Percentiles rank a stretch among this genome's conserved stretches.
These are phyloP conservation scores for Galleria mellonella DNA, from an alignment of 1,140 invertebrate species.

Conservation along the genomic window DNA sequence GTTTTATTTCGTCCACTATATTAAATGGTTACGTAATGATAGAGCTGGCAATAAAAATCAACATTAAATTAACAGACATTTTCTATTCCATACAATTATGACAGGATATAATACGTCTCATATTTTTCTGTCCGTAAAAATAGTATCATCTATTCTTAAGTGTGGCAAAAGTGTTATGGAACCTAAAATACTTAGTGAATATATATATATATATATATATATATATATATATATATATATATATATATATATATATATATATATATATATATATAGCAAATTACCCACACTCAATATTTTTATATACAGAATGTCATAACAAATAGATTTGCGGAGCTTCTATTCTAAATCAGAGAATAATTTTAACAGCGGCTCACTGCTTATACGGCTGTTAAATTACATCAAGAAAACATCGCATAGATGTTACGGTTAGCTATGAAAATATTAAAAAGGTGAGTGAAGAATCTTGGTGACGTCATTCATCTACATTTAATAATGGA, in stretches of 20 bases:
- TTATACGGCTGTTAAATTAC: slow-evolving; percentile 9
- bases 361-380: slow-evolving; percentile 36
- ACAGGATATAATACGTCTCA: too few species aligned
- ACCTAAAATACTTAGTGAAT: slow-evolving; percentile 22
- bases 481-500: too few species aligned
- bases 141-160: slow-evolving; percentile 1
- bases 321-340: slow-evolving; percentile 16
- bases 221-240: slow-evolving; percentile 18
- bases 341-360: slow-evolving; percentile 22
- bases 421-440: slow-evolving; percentile 28
- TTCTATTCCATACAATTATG: too few species aligned
- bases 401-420: slow-evolving; percentile 2
- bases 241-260: slow-evolving; percentile 11
- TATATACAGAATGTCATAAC: slow-evolving; percentile 13
- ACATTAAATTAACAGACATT: too few species aligned
- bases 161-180: slow-evolving; percentile 7
- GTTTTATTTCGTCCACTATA: too few species aligned
- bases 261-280: slow-evolving; percentile 20
- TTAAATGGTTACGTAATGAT: too few species aligned
- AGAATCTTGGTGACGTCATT: too few species aligned
- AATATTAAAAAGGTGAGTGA: slow-evolving; percentile 21
- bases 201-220: too few species aligned
- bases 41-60: too few species aligned
- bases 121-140: not conserved
- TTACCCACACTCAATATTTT: slow-evolving; percentile 29